Evolutionary conservation across 2,888 invertebrate species (phyloP).

Genomic region (Apodemia hepburni): DNA sequence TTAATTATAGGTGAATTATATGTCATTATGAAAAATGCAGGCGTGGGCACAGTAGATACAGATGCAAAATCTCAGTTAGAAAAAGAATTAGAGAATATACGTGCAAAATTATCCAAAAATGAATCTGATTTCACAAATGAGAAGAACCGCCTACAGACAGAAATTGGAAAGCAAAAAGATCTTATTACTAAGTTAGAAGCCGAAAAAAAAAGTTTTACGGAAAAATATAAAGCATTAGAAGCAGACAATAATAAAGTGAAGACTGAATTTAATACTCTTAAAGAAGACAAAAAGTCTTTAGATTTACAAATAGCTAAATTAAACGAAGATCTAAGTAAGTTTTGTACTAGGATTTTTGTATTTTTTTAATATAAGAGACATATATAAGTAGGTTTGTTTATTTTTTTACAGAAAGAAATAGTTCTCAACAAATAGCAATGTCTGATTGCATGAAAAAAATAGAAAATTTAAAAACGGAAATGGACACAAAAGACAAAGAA

Average conservation of each 20-base stretch:
- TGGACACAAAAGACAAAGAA: slow-evolving; percentile 83
- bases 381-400: background rate
- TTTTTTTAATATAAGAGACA: slow-evolving; percentile 26
- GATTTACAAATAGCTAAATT: slow-evolving; percentile 80
- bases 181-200: slow-evolving; percentile 65
- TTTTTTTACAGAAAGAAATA: slow-evolving; percentile 71
- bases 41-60: slow-evolving; percentile 71
- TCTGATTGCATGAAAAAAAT: slow-evolving; percentile 80
- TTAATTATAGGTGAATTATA: slow-evolving; percentile 76
- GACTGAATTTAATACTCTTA: slow-evolving; percentile 75
- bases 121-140: slow-evolving; percentile 76
- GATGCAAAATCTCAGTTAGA: slow-evolving; percentile 67
- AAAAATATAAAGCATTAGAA: slow-evolving; percentile 56
- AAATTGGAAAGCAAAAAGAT: slow-evolving; percentile 75
- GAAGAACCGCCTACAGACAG: slow-evolving; percentile 69
- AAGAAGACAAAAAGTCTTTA: slow-evolving; percentile 82
- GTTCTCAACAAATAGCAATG: slow-evolving; percentile 76
- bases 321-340: slow-evolving; percentile 81
- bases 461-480: slow-evolving; percentile 82
- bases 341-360: background rate
- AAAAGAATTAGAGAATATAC: slow-evolving; percentile 76
- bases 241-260: slow-evolving; percentile 58
- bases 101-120: slow-evolving; percentile 67
- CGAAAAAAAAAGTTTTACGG: slow-evolving; percentile 59
- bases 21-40: slow-evolving; percentile 81